Conservation (phyloP, 2,888 invertebrate genomes). For the Polydesmus complanatus region DNA sequence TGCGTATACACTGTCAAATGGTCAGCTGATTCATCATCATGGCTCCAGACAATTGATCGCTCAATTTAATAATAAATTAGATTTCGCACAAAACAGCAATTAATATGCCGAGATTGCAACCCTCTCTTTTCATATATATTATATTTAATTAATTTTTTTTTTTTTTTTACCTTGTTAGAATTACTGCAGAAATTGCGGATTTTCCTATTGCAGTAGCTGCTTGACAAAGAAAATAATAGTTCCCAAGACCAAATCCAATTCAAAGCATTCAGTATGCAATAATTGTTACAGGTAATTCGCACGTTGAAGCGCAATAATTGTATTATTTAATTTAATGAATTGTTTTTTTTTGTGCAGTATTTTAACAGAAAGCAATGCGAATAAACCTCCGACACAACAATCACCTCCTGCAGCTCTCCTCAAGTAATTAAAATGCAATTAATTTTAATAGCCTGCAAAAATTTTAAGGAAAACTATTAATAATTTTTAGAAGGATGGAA, state of each 20-base stretch:
- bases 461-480: not conserved
- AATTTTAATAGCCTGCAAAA: no score
- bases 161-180: not conserved
- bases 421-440: no score
- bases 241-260: not conserved
- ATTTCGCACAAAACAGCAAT: no score
- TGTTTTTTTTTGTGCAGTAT: not conserved
- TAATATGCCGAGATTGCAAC: no score
- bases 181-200: slow-evolving; percentile 4
- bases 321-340: no score
- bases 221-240: slow-evolving; percentile 1
- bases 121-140: not conserved
- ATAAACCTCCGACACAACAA: not conserved
- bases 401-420: slow-evolving; percentile 9
- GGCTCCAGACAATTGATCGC: not conserved
- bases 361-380: not conserved
- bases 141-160: not conserved
- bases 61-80: no score
- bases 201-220: slow-evolving; percentile 1
- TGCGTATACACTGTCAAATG: not conserved
- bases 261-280: slow-evolving; percentile 7
- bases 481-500: not conserved
- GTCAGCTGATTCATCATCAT: slow-evolving; percentile 1
- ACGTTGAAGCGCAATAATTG: not conserved
- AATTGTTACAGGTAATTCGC: not conserved